Evolutionary conservation across 2,888 invertebrate genomes (phyloP).

Genomic region (Scelioninae gen. 1): DNA sequence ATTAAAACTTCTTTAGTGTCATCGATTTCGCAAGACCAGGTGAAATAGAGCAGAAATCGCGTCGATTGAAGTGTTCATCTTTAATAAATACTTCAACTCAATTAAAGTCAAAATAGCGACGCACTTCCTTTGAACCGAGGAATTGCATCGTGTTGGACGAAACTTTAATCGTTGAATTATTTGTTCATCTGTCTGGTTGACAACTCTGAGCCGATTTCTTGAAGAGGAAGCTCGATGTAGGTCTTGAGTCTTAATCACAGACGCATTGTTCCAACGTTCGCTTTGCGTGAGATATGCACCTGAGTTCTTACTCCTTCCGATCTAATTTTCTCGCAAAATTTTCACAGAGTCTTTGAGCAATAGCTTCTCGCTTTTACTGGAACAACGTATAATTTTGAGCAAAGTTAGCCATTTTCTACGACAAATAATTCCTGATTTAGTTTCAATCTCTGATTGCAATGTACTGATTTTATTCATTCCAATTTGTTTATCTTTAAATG

Average conservation of each 20-base stretch:
- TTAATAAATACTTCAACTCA: slow-evolving; percentile 3
- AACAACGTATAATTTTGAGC: slow-evolving; percentile 39
- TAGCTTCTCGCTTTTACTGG: slow-evolving; percentile 58
- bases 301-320: slow-evolving; percentile 68
- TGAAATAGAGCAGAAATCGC: slow-evolving; percentile 8
- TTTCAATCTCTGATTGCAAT: slow-evolving; percentile 22
- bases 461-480: slow-evolving; percentile 2
- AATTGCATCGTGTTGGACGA: slow-evolving; percentile 28
- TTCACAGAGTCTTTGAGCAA: slow-evolving; percentile 70
- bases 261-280: slow-evolving; percentile 68
- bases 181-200: slow-evolving; percentile 68
- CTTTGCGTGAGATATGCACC: slow-evolving; percentile 70
- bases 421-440: slow-evolving; percentile 25
- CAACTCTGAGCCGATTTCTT: slow-evolving; percentile 68
- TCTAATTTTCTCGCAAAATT: slow-evolving; percentile 71
- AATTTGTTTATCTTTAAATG: neutral
- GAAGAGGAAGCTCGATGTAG: slow-evolving; percentile 67
- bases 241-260: slow-evolving; percentile 69
- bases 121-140: slow-evolving; percentile 46
- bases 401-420: slow-evolving; percentile 35
- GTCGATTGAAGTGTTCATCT: slow-evolving; percentile 12
- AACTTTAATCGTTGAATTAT: slow-evolving; percentile 59
- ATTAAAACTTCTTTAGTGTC: neutral
- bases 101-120: slow-evolving; percentile 11
- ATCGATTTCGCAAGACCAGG: neutral